phyloP scores from a whole-genome alignment of 1,140 invertebrate genomes.

The Sycophila sp. region DNA sequence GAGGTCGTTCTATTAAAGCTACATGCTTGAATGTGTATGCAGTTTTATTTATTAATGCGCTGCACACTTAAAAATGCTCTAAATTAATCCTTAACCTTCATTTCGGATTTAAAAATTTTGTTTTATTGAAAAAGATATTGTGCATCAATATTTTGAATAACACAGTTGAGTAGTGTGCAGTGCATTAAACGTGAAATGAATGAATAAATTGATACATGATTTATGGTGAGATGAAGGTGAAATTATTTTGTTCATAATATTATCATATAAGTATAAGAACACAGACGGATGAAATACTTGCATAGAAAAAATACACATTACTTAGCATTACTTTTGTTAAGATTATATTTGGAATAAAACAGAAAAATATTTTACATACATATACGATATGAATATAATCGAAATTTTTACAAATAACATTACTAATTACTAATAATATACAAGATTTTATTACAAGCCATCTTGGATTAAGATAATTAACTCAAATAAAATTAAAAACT shows the following conservation, averaged over 20 bases:
- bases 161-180: too few relatives aligned
- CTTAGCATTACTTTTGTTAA: constrained; percentile 30
- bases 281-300: constrained; percentile 34
- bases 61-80: not conserved
- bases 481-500: constrained; percentile 39
- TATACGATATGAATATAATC: constrained; percentile 29
- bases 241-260: constrained; percentile 9
- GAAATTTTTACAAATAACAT: constrained; percentile 31
- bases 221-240: constrained; percentile 4
- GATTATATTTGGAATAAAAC: constrained; percentile 32
- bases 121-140: constrained; percentile 19
- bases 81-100: not conserved
- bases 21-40: constrained; percentile 35
- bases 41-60: constrained; percentile 4
- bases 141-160: too few relatives aligned
- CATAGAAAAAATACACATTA: constrained; percentile 30
- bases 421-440: constrained; percentile 23
- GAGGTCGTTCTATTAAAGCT: constrained; percentile 61
- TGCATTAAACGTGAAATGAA: constrained; percentile 15
- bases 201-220: constrained; percentile 20
- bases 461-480: constrained; percentile 27
- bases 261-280: constrained; percentile 31
- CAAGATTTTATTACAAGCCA: constrained; percentile 25
- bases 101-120: not conserved
- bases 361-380: constrained; percentile 20